These are phyloP conservation scores for Lapara coniferarum DNA, from an alignment of 2,888 invertebrate genomes.

Conservation along the genomic window DNA sequence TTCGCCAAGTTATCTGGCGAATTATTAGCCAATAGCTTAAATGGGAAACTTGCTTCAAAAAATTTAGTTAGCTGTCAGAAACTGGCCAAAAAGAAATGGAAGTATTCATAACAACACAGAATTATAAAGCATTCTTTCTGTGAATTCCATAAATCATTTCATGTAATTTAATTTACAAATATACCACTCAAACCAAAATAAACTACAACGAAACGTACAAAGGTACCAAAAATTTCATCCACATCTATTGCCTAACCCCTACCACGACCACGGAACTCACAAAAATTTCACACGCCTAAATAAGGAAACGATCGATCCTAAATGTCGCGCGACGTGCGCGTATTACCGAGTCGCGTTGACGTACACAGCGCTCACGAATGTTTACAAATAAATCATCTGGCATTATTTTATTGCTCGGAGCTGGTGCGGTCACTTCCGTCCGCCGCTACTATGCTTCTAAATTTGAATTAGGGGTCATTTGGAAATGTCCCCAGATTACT, in stretches of 20 bases:
- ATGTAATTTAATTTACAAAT: no score
- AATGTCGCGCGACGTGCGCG: constrained; percentile 43
- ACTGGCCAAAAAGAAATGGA: no score
- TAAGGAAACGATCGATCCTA: constrained; percentile 27
- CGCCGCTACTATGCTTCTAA: constrained; percentile 21
- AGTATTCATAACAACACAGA: no score
- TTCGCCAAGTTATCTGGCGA: no score
- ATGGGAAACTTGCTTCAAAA: no score
- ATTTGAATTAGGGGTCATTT: not conserved
- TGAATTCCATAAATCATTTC: no score
- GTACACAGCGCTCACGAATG: constrained; percentile 62
- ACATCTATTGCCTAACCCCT: not conserved
- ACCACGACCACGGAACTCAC: not conserved
- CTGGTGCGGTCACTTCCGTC: constrained; percentile 49
- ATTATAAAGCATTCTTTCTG: no score
- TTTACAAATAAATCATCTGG: constrained; percentile 82
- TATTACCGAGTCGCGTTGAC: constrained; percentile 70
- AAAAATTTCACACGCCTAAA: not conserved
- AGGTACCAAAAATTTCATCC: no score
- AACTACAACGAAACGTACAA: no score
- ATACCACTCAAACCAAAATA: no score
- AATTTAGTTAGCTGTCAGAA: no score
- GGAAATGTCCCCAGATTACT: not conserved
- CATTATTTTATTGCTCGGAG: constrained; percentile 69
- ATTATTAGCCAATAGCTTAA: no score